phyloP scores from a whole-genome alignment of 1,140 invertebrate species.

The Batillaria attramentaria region DNA sequence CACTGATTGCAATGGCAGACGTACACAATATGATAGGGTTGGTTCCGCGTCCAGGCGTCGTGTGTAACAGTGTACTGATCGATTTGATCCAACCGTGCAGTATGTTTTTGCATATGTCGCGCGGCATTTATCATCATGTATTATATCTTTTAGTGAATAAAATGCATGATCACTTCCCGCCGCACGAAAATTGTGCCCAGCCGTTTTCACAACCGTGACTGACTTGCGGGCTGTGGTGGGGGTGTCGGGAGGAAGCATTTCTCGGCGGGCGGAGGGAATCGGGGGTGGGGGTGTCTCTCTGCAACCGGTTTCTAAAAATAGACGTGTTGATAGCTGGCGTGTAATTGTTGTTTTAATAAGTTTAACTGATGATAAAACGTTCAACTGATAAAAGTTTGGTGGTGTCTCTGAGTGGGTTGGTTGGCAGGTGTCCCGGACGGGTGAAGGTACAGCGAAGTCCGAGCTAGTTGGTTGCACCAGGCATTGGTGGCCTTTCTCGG shows the following conservation, averaged over 20 bases:
- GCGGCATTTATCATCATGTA: not conserved
- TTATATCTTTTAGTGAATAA: not conserved
- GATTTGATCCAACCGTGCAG: not conserved
- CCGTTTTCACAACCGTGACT: not conserved
- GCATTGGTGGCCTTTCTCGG: not conserved
- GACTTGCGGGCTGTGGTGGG: not conserved
- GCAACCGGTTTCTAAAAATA: slow-evolving; percentile 28
- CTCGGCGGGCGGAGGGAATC: not conserved
- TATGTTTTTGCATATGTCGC: not conserved
- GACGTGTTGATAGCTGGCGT: slow-evolving; percentile 22
- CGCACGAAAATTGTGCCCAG: not conserved
- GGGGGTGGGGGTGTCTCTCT: slow-evolving; percentile 22
- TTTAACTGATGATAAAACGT: slow-evolving; percentile 13
- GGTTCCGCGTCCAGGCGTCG: too few species aligned
- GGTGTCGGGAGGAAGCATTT: not conserved
- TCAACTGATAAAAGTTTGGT: slow-evolving; percentile 21
- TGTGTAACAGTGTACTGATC: not conserved
- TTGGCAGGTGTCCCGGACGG: not conserved
- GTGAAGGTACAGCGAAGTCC: not conserved
- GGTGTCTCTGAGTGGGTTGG: not conserved
- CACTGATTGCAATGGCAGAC: not conserved
- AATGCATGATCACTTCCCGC: not conserved
- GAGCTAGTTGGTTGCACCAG: not conserved
- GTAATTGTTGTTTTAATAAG: slow-evolving; percentile 14
- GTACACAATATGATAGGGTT: not conserved